Evolutionary conservation across 2,888 invertebrate species (phyloP).

Genomic region (Aphelenchoides bicaudatus): DNA sequence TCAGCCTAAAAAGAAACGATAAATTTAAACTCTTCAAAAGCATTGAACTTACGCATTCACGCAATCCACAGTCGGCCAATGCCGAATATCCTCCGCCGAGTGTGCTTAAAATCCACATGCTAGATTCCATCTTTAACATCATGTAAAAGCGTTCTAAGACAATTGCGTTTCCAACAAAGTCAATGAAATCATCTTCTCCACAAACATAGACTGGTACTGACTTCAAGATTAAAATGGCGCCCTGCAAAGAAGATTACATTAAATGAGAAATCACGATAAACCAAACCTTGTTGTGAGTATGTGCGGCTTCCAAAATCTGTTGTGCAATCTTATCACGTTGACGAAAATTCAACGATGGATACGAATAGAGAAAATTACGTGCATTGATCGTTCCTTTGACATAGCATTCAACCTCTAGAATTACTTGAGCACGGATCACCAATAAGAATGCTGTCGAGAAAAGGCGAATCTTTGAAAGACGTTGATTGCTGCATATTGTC

Average conservation of each 20-base stretch:
- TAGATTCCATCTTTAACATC: constrained; percentile 1
- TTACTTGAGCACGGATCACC: no score
- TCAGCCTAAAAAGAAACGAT: constrained; percentile 10
- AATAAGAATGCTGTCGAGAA: no score
- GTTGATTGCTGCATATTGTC: no score
- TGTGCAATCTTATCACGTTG: neutral
- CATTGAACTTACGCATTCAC: constrained; percentile 8
- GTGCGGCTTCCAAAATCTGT: no score
- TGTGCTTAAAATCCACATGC: constrained; percentile 15
- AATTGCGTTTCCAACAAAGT: neutral
- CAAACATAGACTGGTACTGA: neutral
- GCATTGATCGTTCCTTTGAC: neutral
- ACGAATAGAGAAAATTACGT: neutral
- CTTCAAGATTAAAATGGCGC: neutral
- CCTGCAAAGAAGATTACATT: neutral
- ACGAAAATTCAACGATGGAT: neutral
- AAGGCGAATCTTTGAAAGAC: no score
- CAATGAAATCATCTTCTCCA: neutral
- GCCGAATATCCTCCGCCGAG: constrained; percentile 14
- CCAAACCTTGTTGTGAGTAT: neutral
- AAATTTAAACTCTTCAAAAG: neutral
- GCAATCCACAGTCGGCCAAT: constrained; percentile 7
- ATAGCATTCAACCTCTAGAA: neutral
- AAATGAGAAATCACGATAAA: neutral
- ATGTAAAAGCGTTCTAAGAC: constrained; percentile 1